Percentiles rank a stretch among this genome's conserved stretches.
Evolutionary conservation across 2,113 vertebrate species (phyloP).

Genomic region (Hippocampus barbouri): DNA sequence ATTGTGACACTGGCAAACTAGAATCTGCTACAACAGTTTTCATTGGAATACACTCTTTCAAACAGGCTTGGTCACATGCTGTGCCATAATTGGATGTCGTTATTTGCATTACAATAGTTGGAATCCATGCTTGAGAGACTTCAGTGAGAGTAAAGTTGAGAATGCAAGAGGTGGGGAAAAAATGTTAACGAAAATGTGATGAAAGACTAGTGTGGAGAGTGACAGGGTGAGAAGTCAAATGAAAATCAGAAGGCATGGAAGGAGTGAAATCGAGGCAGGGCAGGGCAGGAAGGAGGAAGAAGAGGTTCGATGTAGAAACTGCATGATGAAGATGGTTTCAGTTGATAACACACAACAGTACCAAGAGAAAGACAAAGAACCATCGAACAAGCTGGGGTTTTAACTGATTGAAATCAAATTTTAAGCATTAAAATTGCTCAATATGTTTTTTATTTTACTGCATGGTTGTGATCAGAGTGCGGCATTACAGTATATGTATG

Average conservation of each 20-base stretch:
- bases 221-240: background rate
- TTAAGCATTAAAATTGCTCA: too few species aligned
- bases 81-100: constrained; percentile 60
- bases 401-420: too few species aligned
- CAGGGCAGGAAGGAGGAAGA: background rate
- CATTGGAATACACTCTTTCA: constrained; percentile 56
- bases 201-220: background rate
- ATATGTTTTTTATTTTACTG: too few species aligned
- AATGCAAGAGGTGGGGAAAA: background rate
- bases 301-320: background rate
- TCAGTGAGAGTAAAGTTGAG: constrained; percentile 19
- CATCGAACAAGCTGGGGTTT: too few species aligned
- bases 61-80: constrained; percentile 59
- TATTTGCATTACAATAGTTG: constrained; percentile 70
- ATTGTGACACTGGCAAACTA: constrained; percentile 39
- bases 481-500: background rate
- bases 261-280: background rate
- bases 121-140: constrained; percentile 43
- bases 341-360: constrained; percentile 21
- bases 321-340: constrained; percentile 26
- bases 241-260: constrained; percentile 3
- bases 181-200: background rate
- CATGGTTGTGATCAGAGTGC: background rate
- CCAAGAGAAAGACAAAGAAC: background rate
- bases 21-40: constrained; percentile 41